Conservation (phyloP, 2,113 vertebrate genomes). For the Crotalus helleri region DNA sequence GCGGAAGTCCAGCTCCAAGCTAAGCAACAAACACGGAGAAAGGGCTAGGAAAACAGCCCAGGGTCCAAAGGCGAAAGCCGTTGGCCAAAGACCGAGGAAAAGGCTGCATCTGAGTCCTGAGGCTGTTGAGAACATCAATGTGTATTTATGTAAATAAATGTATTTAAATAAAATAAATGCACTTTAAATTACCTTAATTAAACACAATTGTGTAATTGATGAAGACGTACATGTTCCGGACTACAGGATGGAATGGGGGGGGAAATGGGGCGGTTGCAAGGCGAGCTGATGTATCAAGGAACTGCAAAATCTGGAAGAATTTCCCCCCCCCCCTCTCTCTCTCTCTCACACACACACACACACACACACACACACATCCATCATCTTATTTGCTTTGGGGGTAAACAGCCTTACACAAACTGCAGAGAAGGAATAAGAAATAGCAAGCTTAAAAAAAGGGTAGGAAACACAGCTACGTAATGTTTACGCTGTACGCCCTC, state of each 20-base stretch:
- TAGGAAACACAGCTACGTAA: not conserved
- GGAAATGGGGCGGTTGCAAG: not conserved
- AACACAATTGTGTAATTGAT: not conserved
- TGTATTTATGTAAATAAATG: not conserved
- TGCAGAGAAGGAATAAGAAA: too few relatives aligned
- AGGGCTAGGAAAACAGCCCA: not conserved
- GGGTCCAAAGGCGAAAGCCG: not conserved
- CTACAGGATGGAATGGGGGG: not conserved
- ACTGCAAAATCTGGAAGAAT: not conserved
- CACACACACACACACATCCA: too few relatives aligned
- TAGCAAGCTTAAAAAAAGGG: not conserved
- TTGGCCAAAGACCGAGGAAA: not conserved
- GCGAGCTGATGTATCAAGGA: not conserved
- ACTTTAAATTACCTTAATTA: not conserved
- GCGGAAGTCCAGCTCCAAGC: not conserved
- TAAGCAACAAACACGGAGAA: not conserved
- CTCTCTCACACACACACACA: too few relatives aligned
- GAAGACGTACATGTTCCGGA: not conserved
- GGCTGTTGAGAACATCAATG: not conserved
- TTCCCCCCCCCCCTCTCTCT: not conserved
- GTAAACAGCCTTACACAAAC: not conserved
- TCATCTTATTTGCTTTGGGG: not conserved
- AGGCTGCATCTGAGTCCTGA: not conserved
- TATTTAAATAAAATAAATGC: not conserved
- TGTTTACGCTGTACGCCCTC: not conserved